phyloP scores from a whole-genome alignment of 2,797 vertebrate genomes.

The Peromyscus aztecus region DNA sequence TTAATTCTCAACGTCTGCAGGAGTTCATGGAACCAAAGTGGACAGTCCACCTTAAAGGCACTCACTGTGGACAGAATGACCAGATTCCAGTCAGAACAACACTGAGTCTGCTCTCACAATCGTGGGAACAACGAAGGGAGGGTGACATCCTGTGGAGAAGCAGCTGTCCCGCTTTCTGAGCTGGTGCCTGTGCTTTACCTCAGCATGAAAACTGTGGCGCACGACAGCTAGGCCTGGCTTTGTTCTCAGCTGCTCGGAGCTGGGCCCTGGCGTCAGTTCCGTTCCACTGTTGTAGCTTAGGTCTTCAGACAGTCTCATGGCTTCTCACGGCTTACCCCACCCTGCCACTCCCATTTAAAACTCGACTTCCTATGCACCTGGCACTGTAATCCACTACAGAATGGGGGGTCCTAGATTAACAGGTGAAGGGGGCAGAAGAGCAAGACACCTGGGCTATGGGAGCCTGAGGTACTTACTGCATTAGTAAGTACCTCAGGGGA shows the following conservation, averaged over 20 bases:
- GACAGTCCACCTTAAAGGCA: not conserved
- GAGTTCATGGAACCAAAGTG: accelerated
- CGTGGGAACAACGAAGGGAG: no score
- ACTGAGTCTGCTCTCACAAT: no score
- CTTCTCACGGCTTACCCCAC: no score
- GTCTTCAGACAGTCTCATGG: not conserved
- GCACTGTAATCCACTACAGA: not conserved
- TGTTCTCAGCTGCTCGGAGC: not conserved
- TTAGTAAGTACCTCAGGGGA: not conserved
- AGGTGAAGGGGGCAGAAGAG: not conserved
- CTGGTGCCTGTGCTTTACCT: accelerated
- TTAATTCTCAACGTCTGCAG: not conserved
- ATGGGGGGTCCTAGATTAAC: not conserved
- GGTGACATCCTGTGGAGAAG: not conserved
- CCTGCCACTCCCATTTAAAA: not conserved
- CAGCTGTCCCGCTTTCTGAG: not conserved
- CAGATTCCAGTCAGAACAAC: accelerated
- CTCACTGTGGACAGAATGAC: not conserved
- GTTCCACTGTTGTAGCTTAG: accelerated
- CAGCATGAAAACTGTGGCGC: accelerated
- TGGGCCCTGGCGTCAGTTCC: not conserved
- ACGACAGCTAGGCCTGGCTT: accelerated
- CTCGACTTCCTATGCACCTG: not conserved
- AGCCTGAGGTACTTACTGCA: not conserved
- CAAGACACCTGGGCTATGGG: accelerated